Evolutionary conservation across 2,797 vertebrate genomes (phyloP).

Genomic region (Pseudotriccus pelzelni): DNA sequence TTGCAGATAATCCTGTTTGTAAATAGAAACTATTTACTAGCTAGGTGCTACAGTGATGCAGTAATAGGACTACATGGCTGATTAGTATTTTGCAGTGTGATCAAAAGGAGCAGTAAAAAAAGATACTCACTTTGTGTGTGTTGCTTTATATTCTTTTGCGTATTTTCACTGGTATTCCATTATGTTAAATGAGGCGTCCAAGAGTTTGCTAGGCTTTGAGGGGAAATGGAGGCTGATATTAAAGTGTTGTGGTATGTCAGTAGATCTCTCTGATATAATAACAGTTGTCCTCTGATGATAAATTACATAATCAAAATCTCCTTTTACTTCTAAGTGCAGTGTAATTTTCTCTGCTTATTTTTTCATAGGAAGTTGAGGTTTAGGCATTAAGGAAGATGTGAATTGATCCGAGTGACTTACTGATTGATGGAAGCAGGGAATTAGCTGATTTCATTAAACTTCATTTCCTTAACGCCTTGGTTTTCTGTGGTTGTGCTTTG

Average conservation of each 20-base stretch:
- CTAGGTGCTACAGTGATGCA: background rate
- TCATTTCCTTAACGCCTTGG: background rate
- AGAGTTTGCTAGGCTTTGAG: background rate
- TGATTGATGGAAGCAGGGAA: background rate
- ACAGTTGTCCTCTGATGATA: background rate
- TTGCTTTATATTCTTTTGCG: background rate
- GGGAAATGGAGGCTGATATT: background rate
- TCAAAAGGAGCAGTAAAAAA: background rate
- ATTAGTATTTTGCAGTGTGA: background rate
- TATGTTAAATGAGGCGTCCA: background rate
- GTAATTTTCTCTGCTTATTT: conserved; percentile 14
- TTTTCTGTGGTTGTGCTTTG: background rate
- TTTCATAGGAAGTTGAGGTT: background rate
- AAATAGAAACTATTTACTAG: background rate
- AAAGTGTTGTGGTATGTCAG: background rate
- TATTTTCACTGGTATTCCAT: background rate
- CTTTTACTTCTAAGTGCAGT: background rate
- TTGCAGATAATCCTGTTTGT: background rate
- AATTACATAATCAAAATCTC: background rate
- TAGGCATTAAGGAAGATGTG: background rate
- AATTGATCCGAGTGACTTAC: background rate
- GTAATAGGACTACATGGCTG: background rate
- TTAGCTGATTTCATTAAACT: background rate
- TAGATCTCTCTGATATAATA: background rate
- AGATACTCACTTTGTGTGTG: background rate